Base-by-base conservation (phyloP, 2,797 vertebrate genomes). In the Pseudocheirus occidentalis region DNA sequence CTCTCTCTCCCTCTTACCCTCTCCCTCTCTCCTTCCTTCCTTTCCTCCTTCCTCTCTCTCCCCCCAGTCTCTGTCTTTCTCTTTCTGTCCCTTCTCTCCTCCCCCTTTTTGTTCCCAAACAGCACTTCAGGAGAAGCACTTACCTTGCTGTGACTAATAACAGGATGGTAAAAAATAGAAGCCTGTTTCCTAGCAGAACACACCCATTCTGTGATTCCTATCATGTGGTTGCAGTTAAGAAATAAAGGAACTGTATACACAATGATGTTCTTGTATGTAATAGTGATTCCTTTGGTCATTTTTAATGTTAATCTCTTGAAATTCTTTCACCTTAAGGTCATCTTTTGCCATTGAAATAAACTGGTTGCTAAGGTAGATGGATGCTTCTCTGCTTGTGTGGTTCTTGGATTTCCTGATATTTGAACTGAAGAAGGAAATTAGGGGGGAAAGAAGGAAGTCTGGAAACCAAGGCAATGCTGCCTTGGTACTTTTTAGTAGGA, bases 111-210 rank as follows among this genome's bases (percentile, higher is more conserved):
- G 0, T 12, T 0, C 3, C 31, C 52, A 90, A 54, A 54, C 4
- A 90, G 6, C 29, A 21, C 53, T 92, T 95, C 54, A 95, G 56
- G 27, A 92, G 46, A 29, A 90, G 34, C 52, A 14, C 52, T 90
- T 16, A 54, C 28, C 52, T 90, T 55, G 6, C 54, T 96, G 24
- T 1, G 90, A 91, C 16, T 87, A 89, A 92, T 95, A 28, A 21
- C 40, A 91, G 53, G 92, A 57, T 95, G 55, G 55, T 55, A 91
- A 95, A 66, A 92, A 93, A 46, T 56, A 91, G 56, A 28, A 92
- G 40, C 27, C 4, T 4, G 52, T 27, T 95, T 93, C 90, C 16
- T 56, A 24, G 31, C n/a, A 87, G 5, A 93, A 91, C 24, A 90
- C 21, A 50, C 40, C 5, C 27, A 93, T 21, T 93, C 59, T 94